Base-by-base conservation (phyloP, 2,113 vertebrate species). In the Amazona vittata region DNA sequence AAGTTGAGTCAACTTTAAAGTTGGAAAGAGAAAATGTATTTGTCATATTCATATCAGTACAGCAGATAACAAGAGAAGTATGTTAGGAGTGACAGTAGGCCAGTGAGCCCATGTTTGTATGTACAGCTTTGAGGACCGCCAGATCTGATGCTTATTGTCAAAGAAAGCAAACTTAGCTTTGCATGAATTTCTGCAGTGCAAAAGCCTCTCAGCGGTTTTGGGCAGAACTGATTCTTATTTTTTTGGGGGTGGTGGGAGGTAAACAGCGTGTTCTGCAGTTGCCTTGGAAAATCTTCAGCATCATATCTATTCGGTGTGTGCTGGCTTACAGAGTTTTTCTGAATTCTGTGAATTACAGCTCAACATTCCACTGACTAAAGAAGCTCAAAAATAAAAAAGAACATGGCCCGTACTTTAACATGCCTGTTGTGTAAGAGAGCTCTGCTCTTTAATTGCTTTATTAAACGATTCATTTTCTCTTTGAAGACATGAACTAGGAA, bases 381-480 rank as follows among this genome's bases (percentile, higher is more conserved):
- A 93, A 73, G 20, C 67, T 35, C 4, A 70, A 77, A 90, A 97
- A 86, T 71, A 35, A 74, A 74, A 77, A 62, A 62, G 47, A 25
- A 87, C 26, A 3, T 83, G 49, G 24, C 20, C 73, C 83, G 31
- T 39, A 62, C 94, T 71, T 78, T 31, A 94, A 41, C 44, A 50
- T 53, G 86, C 78, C 52, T 94, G 64, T 94, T 96, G 91, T 96
- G 88, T 95, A 97, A 95, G 76, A 90, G 68, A 49, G 59, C 55
- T 94, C 65, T 94, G 63, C 39, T 94, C 73, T 96, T 90, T 96
- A 97, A 98, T 97, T 97, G 94, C 77, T 96, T 91, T 96, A 97
- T 97, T 97, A 97, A 97, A 80, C 85, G 93, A 82, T 96, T 96
- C 87, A 93, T 86, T 86, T 79, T 96, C 75, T 94, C 93, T 97